phyloP scores from a whole-genome alignment of 2,113 vertebrate genomes.

The Cinclus mexicanus region DNA sequence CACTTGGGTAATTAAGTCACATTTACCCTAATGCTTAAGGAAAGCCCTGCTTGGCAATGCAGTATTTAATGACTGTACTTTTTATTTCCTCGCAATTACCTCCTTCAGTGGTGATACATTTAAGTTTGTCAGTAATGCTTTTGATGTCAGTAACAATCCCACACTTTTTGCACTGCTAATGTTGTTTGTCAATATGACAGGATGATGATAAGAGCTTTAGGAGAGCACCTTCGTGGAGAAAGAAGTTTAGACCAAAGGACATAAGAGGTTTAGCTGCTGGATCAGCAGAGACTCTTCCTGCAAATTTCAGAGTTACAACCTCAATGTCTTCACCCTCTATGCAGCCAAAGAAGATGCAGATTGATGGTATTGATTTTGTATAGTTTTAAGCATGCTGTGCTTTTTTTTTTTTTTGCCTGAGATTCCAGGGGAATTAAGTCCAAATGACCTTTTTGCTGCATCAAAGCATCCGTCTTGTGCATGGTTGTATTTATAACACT shows the following conservation, averaged over 20 bases:
- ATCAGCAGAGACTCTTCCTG: constrained; percentile 91
- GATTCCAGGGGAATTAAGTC: not conserved
- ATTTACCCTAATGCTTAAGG: not conserved
- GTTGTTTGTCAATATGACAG: constrained; percentile 66
- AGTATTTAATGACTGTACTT: not conserved
- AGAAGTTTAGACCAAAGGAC: constrained; percentile 97
- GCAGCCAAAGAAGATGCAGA: constrained; percentile 94
- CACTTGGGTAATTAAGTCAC: not conserved
- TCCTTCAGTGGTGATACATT: not conserved
- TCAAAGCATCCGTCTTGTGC: constrained; percentile 54
- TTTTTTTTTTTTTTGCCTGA: not conserved
- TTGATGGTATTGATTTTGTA: constrained; percentile 83
- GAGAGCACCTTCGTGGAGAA: constrained; percentile 95
- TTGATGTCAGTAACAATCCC: not conserved
- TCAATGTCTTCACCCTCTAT: constrained; percentile 86
- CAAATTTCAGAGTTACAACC: constrained; percentile 91
- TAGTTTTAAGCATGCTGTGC: constrained; percentile 1
- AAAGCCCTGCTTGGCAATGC: not conserved
- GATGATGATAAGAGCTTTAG: constrained; percentile 97
- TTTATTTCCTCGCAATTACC: not conserved
- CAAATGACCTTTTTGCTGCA: not conserved
- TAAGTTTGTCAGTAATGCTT: not conserved
- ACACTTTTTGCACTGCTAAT: not conserved
- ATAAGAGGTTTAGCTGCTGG: constrained; percentile 86
- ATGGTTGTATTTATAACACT: constrained; percentile 53